Evolutionary conservation across 2,113 vertebrate species (phyloP).

Genomic region (Podarcis raffonei): DNA sequence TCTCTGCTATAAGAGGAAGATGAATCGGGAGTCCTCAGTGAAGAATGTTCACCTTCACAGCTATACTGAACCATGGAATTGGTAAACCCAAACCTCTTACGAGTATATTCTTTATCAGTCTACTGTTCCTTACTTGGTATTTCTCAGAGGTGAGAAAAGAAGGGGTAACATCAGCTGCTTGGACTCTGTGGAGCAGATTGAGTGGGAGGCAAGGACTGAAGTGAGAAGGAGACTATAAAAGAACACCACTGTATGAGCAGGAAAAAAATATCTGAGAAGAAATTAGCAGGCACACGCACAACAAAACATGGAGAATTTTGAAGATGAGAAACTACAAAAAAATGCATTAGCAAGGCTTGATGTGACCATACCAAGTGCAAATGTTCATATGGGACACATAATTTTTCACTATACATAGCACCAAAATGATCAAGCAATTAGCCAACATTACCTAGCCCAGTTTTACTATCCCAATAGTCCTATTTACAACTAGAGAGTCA

Average conservation of each 20-base stretch:
- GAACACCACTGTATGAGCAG: not conserved
- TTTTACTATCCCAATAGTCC: constrained; percentile 18
- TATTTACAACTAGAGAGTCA: constrained; percentile 32
- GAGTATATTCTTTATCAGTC: too few species aligned
- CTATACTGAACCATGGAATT: too few species aligned
- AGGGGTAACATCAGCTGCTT: not conserved
- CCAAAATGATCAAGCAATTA: constrained; percentile 36
- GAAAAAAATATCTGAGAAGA: constrained; percentile 24
- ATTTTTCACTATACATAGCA: constrained; percentile 36
- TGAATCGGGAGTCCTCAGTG: too few species aligned
- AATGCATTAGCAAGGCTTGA: constrained; percentile 13
- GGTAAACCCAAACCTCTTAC: too few species aligned
- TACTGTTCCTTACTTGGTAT: too few species aligned
- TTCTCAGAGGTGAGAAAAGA: too few species aligned
- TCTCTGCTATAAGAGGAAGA: too few species aligned
- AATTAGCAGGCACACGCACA: not conserved
- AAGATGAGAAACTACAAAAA: constrained; percentile 20
- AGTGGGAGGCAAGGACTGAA: constrained; percentile 15
- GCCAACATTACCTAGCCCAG: constrained; percentile 35
- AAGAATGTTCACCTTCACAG: too few species aligned
- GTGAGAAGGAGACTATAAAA: constrained; percentile 18
- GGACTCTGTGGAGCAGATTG: not conserved
- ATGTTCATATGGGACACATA: constrained; percentile 8
- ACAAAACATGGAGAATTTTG: not conserved
- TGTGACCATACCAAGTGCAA: constrained; percentile 36